Evolutionary conservation across 23 tunicate genomes (phyloP).

Genomic region (Aplidium turbinatum): DNA sequence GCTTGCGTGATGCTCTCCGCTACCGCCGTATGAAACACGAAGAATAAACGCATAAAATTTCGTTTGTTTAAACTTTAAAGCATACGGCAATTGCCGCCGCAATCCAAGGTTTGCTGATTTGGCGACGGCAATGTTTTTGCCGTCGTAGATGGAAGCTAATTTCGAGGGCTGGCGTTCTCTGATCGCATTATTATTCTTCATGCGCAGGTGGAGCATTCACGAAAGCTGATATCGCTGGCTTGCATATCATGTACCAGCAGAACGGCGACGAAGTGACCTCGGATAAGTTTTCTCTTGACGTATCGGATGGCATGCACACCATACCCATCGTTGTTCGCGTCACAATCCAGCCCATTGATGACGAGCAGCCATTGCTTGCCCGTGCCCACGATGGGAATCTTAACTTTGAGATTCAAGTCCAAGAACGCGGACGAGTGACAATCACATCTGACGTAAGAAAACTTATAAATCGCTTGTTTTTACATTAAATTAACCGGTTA

Average conservation of each 20-base stretch:
- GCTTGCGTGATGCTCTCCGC: no score
- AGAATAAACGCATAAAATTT: no score
- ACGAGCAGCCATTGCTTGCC: conserved; percentile 79
- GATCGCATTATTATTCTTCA: background rate
- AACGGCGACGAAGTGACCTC: conserved; percentile 58
- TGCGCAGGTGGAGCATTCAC: conserved; percentile 90
- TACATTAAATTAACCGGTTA: no score
- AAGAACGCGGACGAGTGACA: conserved; percentile 53
- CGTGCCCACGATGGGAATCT: conserved; percentile 61
- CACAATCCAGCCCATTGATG: conserved; percentile 71
- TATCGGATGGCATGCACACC: conserved; percentile 96
- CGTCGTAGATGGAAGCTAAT: no score
- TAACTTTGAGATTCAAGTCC: conserved; percentile 58
- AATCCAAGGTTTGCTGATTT: no score
- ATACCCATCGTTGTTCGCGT: conserved; percentile 81
- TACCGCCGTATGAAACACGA: no score
- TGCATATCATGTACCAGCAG: conserved; percentile 76
- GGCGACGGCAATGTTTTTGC: no score
- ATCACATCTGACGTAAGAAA: conserved; percentile 74
- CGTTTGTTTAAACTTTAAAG: no score
- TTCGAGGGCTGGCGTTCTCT: background rate
- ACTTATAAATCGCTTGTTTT: no score
- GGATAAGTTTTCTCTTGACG: conserved; percentile 67
- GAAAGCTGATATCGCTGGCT: conserved; percentile 58
- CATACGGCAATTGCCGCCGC: no score